Evolutionary conservation across 1,140 invertebrate genomes (phyloP).

Genomic region (Carposina sasakii): DNA sequence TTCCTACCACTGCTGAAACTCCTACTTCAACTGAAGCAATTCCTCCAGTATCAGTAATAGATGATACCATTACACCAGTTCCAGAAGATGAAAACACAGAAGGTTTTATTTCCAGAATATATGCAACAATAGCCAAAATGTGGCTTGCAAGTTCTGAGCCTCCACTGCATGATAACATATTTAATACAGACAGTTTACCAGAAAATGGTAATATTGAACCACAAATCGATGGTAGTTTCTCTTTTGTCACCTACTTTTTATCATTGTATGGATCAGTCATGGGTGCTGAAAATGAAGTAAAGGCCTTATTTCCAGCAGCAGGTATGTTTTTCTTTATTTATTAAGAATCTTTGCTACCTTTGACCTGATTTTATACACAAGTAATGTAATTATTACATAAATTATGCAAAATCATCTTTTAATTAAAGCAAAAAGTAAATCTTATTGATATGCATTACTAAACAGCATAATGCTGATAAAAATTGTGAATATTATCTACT

Average conservation of each 20-base stretch:
- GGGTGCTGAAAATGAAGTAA: conserved; percentile 40
- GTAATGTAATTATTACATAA: too few relatives aligned
- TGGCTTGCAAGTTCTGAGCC: conserved; percentile 35
- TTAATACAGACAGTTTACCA: conserved; percentile 38
- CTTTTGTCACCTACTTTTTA: conserved; percentile 44
- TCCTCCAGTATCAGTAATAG: conserved; percentile 1
- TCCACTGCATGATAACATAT: conserved; percentile 36
- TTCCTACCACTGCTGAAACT: too few relatives aligned
- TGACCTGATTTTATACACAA: too few relatives aligned
- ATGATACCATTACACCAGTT: conserved; percentile 9
- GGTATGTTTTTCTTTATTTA: conserved; percentile 33
- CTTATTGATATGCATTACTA: too few relatives aligned
- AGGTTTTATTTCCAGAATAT: conserved; percentile 43
- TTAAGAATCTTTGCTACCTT: conserved; percentile 10
- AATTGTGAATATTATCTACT: too few relatives aligned
- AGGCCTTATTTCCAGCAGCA: conserved; percentile 41
- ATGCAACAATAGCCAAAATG: conserved; percentile 42
- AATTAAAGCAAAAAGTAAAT: too few relatives aligned
- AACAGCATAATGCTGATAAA: too few relatives aligned
- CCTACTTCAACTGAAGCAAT: conserved; percentile 7
- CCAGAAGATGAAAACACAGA: conserved; percentile 28
- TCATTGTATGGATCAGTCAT: conserved; percentile 41
- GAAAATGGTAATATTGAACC: conserved; percentile 23
- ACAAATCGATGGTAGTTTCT: conserved; percentile 36
- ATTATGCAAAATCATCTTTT: too few relatives aligned